Conservation (phyloP, 2,888 invertebrate genomes). For the Fragum fragum region DNA sequence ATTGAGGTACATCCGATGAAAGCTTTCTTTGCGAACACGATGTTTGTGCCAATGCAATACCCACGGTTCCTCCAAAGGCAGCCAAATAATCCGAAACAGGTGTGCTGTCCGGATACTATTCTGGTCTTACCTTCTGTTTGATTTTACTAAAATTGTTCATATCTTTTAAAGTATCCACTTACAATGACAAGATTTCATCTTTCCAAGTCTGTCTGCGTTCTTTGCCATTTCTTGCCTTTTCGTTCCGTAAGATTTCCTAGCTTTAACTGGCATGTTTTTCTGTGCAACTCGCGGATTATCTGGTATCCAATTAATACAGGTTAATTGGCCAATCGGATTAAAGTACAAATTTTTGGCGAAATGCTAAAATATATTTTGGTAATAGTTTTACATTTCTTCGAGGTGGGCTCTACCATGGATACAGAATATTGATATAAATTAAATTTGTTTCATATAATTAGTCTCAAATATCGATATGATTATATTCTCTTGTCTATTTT, state of each 20-base stretch:
- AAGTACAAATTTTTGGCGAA: background rate
- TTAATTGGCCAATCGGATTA: slow-evolving; percentile 8
- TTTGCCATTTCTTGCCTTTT: slow-evolving; percentile 62
- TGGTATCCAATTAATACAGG: slow-evolving; percentile 21
- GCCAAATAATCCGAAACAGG: background rate
- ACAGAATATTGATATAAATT: no score
- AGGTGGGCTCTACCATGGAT: no score
- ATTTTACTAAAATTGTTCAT: no score
- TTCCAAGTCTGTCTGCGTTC: slow-evolving; percentile 55
- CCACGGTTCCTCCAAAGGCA: background rate
- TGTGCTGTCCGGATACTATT: no score
- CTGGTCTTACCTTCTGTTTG: no score
- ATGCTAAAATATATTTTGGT: background rate
- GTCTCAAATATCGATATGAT: no score
- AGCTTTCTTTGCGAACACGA: no score
- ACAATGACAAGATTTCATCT: slow-evolving; percentile 62
- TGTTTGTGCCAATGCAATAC: no score
- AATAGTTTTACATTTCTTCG: no score
- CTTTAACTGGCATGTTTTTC: slow-evolving; percentile 51
- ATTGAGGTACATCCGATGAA: no score
- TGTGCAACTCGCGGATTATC: background rate
- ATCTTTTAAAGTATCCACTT: slow-evolving; percentile 33
- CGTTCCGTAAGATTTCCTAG: slow-evolving; percentile 44
- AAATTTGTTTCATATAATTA: background rate
- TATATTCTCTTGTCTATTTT: no score